Conservation (phyloP, 2,888 invertebrate genomes). For the Parnassius glacialis region DNA sequence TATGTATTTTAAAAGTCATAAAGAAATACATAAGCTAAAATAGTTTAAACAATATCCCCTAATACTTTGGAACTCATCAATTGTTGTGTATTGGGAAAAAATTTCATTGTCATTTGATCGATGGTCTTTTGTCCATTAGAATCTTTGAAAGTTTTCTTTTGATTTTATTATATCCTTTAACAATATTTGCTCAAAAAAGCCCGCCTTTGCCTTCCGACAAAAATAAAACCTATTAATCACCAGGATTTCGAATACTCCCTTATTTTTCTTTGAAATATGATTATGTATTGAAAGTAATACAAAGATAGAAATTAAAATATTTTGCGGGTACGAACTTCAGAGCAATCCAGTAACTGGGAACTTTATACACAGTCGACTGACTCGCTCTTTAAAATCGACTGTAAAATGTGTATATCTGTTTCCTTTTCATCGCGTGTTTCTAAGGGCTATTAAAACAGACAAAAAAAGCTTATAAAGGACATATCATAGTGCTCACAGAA, state of each 20-base stretch:
- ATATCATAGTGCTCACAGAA: slow-evolving; percentile 34
- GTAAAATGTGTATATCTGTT: slow-evolving; percentile 30
- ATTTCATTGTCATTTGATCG: slow-evolving; percentile 77
- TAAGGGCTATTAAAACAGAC: slow-evolving; percentile 43
- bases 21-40: too few relatives aligned
- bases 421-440: slow-evolving; percentile 39
- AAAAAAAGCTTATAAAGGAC: slow-evolving; percentile 55
- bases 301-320: slow-evolving; percentile 40
- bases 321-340: slow-evolving; percentile 35
- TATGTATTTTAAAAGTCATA: too few relatives aligned
- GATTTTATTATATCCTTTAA: slow-evolving; percentile 53
- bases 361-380: slow-evolving; percentile 13
- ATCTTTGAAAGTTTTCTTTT: slow-evolving; percentile 74
- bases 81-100: slow-evolving; percentile 70
- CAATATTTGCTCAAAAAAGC: slow-evolving; percentile 42
- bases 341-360: slow-evolving; percentile 26
- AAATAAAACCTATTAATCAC: slow-evolving; percentile 65
- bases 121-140: slow-evolving; percentile 74
- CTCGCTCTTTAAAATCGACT: slow-evolving; percentile 8
- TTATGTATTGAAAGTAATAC: slow-evolving; percentile 9
- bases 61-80: slow-evolving; percentile 58
- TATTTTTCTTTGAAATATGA: slow-evolving; percentile 50
- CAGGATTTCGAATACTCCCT: slow-evolving; percentile 30
- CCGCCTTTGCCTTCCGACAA: slow-evolving; percentile 42
- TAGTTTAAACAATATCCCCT: too few relatives aligned